Evolutionary conservation across 2,888 invertebrate genomes (phyloP).

Genomic region (Drosophila conformis): DNA sequence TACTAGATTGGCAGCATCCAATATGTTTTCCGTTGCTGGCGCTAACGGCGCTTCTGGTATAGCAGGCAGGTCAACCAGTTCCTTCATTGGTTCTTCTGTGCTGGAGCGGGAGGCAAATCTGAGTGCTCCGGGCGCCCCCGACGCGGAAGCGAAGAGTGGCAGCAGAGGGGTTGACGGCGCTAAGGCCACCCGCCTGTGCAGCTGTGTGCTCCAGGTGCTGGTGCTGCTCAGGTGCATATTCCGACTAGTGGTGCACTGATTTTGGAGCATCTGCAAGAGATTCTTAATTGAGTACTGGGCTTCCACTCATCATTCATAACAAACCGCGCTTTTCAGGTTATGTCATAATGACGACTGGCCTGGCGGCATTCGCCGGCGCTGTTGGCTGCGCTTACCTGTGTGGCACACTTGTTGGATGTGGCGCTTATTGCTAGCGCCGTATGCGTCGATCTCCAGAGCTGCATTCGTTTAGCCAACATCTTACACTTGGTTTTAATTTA

Average conservation of each 20-base stretch:
- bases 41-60: conserved; percentile 80
- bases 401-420: conserved; percentile 36
- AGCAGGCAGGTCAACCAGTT: conserved; percentile 66
- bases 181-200: not conserved
- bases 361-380: conserved; percentile 21
- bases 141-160: conserved; percentile 30
- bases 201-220: conserved; percentile 24
- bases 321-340: conserved; percentile 76
- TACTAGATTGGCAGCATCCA: conserved; percentile 19
- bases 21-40: conserved; percentile 43
- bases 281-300: conserved; percentile 5
- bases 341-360: conserved; percentile 62
- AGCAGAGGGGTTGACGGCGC: conserved; percentile 7
- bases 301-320: conserved; percentile 40
- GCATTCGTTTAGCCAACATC: conserved; percentile 74
- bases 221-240: conserved; percentile 67
- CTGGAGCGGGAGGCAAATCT: conserved; percentile 73
- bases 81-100: conserved; percentile 37
- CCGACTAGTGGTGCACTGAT: conserved; percentile 41
- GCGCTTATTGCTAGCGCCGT: conserved; percentile 42
- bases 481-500: conserved; percentile 51
- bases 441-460: conserved; percentile 66
- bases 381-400: conserved; percentile 62
- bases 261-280: conserved; percentile 32
- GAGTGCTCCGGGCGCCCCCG: conserved; percentile 29